Evolutionary conservation across 1,140 invertebrate genomes (phyloP).

Genomic region (Ips nitidus): DNA sequence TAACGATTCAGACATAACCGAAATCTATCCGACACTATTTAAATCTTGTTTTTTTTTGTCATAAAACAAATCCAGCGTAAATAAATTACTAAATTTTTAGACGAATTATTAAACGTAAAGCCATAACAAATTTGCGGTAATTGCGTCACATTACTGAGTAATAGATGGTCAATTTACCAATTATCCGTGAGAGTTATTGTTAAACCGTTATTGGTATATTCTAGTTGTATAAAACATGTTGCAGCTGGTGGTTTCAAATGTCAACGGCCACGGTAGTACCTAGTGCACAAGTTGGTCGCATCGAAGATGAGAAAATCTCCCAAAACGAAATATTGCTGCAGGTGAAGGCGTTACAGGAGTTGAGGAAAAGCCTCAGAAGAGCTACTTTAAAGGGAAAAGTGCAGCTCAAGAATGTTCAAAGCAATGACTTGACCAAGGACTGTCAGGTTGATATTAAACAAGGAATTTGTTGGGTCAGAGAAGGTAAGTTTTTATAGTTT

Average conservation of each 20-base stretch:
- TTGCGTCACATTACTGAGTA: background rate
- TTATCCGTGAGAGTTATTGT: too few species aligned
- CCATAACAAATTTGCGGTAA: background rate
- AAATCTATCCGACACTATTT: too few species aligned
- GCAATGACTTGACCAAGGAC: constrained; percentile 10
- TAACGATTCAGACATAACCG: too few species aligned
- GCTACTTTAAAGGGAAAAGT: constrained; percentile 12
- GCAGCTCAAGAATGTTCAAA: background rate
- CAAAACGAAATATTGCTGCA: constrained; percentile 21
- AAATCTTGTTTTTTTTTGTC: too few species aligned
- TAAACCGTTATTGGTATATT: too few species aligned
- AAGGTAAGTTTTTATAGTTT: background rate
- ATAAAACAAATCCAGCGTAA: too few species aligned
- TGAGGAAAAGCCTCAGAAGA: constrained; percentile 19
- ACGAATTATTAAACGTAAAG: background rate
- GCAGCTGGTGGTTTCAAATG: background rate
- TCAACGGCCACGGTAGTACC: background rate
- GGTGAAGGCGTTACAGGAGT: constrained; percentile 15
- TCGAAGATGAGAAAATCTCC: constrained; percentile 1
- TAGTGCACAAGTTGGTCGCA: background rate
- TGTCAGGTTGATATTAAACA: constrained; percentile 16
- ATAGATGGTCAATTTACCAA: constrained; percentile 1
- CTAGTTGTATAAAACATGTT: background rate
- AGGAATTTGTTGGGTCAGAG: background rate
- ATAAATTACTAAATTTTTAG: too few species aligned